These are phyloP conservation scores for Drosophila ogumai DNA, from an alignment of 1,140 invertebrate genomes.

Conservation along the genomic window DNA sequence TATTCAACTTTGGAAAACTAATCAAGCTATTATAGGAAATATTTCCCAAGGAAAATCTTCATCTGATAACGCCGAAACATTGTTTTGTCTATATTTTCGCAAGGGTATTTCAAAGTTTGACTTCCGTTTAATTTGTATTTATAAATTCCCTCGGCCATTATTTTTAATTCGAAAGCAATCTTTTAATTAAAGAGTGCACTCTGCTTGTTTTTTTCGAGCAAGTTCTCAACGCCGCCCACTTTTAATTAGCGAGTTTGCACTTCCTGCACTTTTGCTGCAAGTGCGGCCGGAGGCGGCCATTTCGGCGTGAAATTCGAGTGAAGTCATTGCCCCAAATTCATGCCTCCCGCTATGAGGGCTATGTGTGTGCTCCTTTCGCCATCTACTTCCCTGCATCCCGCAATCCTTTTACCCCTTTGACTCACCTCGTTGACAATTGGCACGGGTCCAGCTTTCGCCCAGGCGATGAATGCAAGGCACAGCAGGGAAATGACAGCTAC, in stretches of 20 bases:
- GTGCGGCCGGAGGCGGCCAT: slow-evolving; percentile 17
- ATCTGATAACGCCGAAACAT: neutral
- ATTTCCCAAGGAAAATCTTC: neutral
- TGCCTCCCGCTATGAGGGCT: slow-evolving; percentile 29
- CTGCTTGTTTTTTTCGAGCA: slow-evolving; percentile 8
- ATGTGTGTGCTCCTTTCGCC: slow-evolving; percentile 27
- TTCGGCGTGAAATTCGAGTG: slow-evolving; percentile 26
- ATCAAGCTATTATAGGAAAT: neutral
- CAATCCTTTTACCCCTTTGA: slow-evolving; percentile 9
- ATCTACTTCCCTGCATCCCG: neutral
- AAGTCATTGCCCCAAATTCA: slow-evolving; percentile 62
- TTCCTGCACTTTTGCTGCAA: slow-evolving; percentile 20
- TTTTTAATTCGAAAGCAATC: slow-evolving; percentile 53
- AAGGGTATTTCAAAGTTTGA: slow-evolving; percentile 6
- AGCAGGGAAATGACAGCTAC: slow-evolving; percentile 66
- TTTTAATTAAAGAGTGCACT: slow-evolving; percentile 63
- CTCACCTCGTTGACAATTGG: slow-evolving; percentile 84
- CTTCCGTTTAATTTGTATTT: slow-evolving; percentile 15
- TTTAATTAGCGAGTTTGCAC: slow-evolving; percentile 37
- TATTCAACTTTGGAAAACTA: neutral
- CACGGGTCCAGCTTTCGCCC: slow-evolving; percentile 78
- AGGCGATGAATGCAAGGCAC: slow-evolving; percentile 67
- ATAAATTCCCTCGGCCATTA: slow-evolving; percentile 3
- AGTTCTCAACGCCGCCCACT: slow-evolving; percentile 37
- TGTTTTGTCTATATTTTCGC: slow-evolving; percentile 1